Evolutionary conservation across 2,888 invertebrate species (phyloP), one percentile per base, ranked within the genome.

Genomic region (Aplocera efformata): DNA sequence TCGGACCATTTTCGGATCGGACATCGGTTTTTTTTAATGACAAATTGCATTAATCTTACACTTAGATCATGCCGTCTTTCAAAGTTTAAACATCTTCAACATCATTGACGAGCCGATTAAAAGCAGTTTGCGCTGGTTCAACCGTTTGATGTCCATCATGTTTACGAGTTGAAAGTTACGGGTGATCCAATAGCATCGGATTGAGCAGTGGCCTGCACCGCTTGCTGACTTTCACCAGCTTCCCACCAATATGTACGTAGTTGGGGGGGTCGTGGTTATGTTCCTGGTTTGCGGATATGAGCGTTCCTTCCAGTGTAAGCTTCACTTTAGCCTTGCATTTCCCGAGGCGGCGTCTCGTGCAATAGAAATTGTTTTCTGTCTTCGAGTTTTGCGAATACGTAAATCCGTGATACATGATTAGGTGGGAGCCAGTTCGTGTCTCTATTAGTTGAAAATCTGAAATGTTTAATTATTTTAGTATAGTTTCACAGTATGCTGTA

Each of bases 251-350:
- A n/a, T 5, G 37, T 6, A 41, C 20, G 13, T 50, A 52, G 10
- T 21, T 26, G 3, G 52, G 53, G 5, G 49, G 49, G n/a, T 42
- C 39, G 30, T 58, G 56, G 7, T 27, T 47, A 32, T 56, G 58
- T 0, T 9, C 6, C 9, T 17, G 22, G 7, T 29, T 32, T 5
- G 23, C 22, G 0, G 17, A 13, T 5, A 24, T 10, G 1, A 49
- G 13, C 1, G 8, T 10, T 0, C 50, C 48, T 9, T 45, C 35
- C 6, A 17, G 21, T 1, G 28, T 21, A 6, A 56, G 10, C 21
- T 47, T 50, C 1, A 52, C 42, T 45, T 33, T 42, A 13, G 50
- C 71, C 39, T 52, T 67, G 35, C 72, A 75, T 0, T 67, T 67
- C 1, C 32, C 30, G 8, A 58, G 41, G 37, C 23, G 10, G 6